Base-by-base conservation (phyloP, 1,140 invertebrate genomes). In the Pteromalus puparum region DNA sequence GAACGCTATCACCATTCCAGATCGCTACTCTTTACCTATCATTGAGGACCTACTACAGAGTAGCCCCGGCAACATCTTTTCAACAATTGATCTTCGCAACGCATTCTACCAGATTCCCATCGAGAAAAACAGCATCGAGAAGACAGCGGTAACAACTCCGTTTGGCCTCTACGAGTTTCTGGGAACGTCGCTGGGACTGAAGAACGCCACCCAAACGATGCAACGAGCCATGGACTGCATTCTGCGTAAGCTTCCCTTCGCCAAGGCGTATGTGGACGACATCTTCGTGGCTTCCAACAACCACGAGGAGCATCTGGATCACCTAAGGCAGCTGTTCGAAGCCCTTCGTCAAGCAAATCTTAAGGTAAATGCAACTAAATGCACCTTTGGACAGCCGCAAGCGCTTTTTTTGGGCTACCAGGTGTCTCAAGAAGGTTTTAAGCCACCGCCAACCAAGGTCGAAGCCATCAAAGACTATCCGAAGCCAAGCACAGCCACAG, bases 181-280 rank as follows among this genome's bases (percentile, higher is more conserved):
- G n/a, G n/a, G n/a, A n/a, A n/a, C n/a, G n/a, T n/a, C n/a, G n/a
- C n/a, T n/a, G n/a, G n/a, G n/a, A n/a, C n/a, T n/a, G n/a, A n/a
- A n/a, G n/a, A n/a, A n/a, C n/a, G n/a, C n/a, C n/a, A n/a, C n/a
- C n/a, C n/a, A n/a, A n/a, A n/a, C n/a, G n/a, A n/a, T n/a, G n/a
- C n/a, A n/a, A n/a, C n/a, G n/a, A n/a, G n/a, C n/a, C n/a, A n/a
- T n/a, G n/a, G n/a, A n/a, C n/a, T n/a, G n/a, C n/a, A n/a, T n/a
- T n/a, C n/a, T n/a, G n/a, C n/a, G n/a, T n/a, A 73, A n/a, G 28
- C 28, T 73, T 3, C 70, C 70, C 2, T 73, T 73, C 70, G 70
- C 28, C 70, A 73, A 73, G 18, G 87, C 90, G 0, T 94, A 93
- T 84, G 78, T 94, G 0, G 93, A 94, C 87, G 94, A 94, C n/a